These are phyloP conservation scores for Portevinia maculata DNA, from an alignment of 2,888 invertebrate genomes.

Conservation along the genomic window DNA sequence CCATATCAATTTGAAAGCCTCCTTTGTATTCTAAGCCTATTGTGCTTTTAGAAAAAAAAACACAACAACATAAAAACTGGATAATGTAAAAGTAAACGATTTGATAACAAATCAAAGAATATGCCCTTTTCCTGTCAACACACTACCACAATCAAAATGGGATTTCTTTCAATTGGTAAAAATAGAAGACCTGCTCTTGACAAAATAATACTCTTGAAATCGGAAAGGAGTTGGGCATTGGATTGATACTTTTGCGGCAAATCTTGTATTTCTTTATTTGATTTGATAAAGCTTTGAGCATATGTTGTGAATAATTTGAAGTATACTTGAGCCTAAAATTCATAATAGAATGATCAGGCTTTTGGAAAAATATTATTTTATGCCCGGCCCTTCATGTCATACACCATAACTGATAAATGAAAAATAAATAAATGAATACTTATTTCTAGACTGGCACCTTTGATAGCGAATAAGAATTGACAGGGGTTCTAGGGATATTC, in stretches of 20 bases:
- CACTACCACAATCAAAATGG: slow-evolving; percentile 9
- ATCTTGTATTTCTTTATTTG: slow-evolving; percentile 17
- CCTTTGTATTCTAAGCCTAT: slow-evolving; percentile 11
- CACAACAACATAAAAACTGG: background rate
- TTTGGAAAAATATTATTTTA: background rate
- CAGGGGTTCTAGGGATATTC: background rate
- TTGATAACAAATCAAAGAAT: slow-evolving; percentile 3
- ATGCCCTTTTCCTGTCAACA: slow-evolving; percentile 35
- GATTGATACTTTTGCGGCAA: slow-evolving; percentile 31
- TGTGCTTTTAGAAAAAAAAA: slow-evolving; percentile 5
- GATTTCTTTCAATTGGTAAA: slow-evolving; percentile 35
- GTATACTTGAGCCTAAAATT: slow-evolving; percentile 32
- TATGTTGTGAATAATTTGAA: slow-evolving; percentile 25
- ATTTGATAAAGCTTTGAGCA: slow-evolving; percentile 10
- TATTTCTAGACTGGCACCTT: slow-evolving; percentile 4
- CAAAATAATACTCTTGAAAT: slow-evolving; percentile 19
- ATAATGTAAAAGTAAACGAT: slow-evolving; percentile 21
- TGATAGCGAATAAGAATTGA: background rate
- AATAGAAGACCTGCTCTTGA: slow-evolving; percentile 11
- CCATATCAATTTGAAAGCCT: slow-evolving; percentile 12
- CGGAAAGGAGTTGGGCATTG: background rate
- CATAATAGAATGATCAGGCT: slow-evolving; percentile 13
- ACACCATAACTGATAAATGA: slow-evolving; percentile 23
- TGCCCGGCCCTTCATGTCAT: slow-evolving; percentile 19
- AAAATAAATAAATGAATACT: slow-evolving; percentile 31